Evolutionary conservation across 2,113 vertebrate genomes (phyloP), one percentile per base, ranked within the genome.

Genomic region (Chauna torquata): DNA sequence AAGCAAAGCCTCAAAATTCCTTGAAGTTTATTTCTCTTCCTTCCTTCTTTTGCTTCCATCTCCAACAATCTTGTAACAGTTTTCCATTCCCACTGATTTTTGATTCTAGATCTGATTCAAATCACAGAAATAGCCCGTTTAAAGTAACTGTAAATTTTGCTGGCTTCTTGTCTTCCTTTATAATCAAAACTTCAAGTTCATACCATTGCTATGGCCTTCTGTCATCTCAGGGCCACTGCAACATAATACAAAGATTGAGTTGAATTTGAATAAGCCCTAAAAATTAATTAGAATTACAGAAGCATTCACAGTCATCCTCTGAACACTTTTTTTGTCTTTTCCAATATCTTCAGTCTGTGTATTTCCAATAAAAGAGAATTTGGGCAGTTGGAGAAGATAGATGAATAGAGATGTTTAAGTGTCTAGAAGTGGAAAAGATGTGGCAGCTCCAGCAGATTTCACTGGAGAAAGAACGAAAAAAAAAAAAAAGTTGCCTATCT

Each of bases 241-340:
- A 88, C 69, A 93, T 88, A 93, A 92, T 64, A 34, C 10, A 50
- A 80, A 90, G 49, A 69, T 81, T 78, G 85, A 82, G 36, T 1
- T 93, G 86, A 90, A 94, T 94, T 89, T 93, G 90, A 96, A 94
- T 92, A 88, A 90, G 38, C 13, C 15, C 38, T 81, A 74, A 90
- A 96, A 92, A 82, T 77, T 93, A 93, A 90, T 89, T 91, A 92
- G 49, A 74, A 84, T 92, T 86, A 79, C 42, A 77, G 88, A 93
- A 86, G 27, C 40, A 59, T 82, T 34, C 49, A 45, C 47, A 54
- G 49, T 47, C 38, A 1, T 91, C n/a, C 24, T 90, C 83, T 61
- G 81, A 97, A 82, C 36, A 40, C 61, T 94, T 68, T 66, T 54
- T 54, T 40, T 64, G 54, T 55, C 38, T 72, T 94, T 87, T 70